Evolutionary conservation across 2,888 invertebrate species (phyloP), one percentile per base, ranked within the genome.

Genomic region (Girardia tigrina): DNA sequence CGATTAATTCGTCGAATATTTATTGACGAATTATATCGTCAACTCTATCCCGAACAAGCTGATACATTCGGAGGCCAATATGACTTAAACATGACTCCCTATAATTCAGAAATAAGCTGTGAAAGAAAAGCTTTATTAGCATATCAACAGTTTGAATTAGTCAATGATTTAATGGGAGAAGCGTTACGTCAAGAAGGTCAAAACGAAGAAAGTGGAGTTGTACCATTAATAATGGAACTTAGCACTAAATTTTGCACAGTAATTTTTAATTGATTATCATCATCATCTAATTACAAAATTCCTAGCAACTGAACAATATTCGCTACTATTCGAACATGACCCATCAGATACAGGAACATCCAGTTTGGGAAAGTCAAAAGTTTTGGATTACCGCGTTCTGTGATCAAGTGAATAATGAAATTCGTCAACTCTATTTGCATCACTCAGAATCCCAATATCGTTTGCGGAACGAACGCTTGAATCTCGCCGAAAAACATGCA

Each of bases 101-200:
- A 56, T 56, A 56, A 56, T 56, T 56, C 56, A 2, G 56, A 56
- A 56, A 56, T 56, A 4, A 56, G 56, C n/a, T 56, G 42, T 16
- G 56, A 26, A 42, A 14, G 56, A 16, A 56, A 56, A 56, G 74
- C 76, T 27, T n/a, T 28, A 20, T 75, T 76, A 4, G 70, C 23
- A n/a, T 70, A 28, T 23, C 76, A 75, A 26, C 76, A 76, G 74
- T 76, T 76, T 76, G 76, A 76, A 29, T 76, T 76, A 70, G 74
- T 76, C 16, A 28, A 77, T 70, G 76, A 76, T 56, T 70, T 76
- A 12, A 28, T 76, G 42, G 76, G 76, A 4, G 76, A 76, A 29
- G 76, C 76, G 6, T 26, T 76, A 36, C 28, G 73, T 20, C 76
- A 76, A 23, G 76, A 76, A 27, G 70, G 26, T 1, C 74, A 36